Evolutionary conservation across 2,888 invertebrate genomes (phyloP), one percentile per base, ranked within the genome.

Genomic region (Phrixothrix hirtus): DNA sequence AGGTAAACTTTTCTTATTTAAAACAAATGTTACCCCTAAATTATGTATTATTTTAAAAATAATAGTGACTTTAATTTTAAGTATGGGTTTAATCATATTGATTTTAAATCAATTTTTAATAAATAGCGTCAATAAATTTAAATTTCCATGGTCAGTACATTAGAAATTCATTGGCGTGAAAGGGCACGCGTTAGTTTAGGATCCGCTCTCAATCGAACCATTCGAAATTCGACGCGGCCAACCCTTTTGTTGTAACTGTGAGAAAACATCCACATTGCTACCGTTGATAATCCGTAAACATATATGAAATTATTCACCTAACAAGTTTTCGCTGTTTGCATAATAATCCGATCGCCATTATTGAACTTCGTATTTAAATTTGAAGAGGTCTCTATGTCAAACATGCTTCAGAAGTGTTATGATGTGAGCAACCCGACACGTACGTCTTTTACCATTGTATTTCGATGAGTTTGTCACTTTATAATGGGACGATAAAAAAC

Each of bases 181-280:
- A 58, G 55, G 60, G 53, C 61, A 62, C 62, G 62, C 64, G 62
- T 42, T 54, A 30, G 44, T 47, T 52, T 44, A 47, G 50, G 52
- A 47, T 58, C 55, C 55, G 39, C 48, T 59, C 52, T 61, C 57
- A 57, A 59, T 57, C 55, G 53, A 54, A 54, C 41, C 55, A 58
- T 58, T 60, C 43, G 57, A 60, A 59, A 64, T 64, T 64, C 58
- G 62, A 63, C 57, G 58, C 62, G 61, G 48, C 44, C 59, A 62
- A 61, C 62, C 64, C 64, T 62, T 62, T 57, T 51, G 30, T 34
- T 38, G 38, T 30, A 38, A 16, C 30, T 51, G 51, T 47, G 53
- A 53, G 52, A 52, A 53, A 53, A 47, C 27, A 31, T 36, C 29
- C 53, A 47, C 41, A 30, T 37, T 42, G 7, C 34, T 39, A 34